Base-by-base conservation (phyloP, 1,140 invertebrate species). In the Oryctes rhinoceros region DNA sequence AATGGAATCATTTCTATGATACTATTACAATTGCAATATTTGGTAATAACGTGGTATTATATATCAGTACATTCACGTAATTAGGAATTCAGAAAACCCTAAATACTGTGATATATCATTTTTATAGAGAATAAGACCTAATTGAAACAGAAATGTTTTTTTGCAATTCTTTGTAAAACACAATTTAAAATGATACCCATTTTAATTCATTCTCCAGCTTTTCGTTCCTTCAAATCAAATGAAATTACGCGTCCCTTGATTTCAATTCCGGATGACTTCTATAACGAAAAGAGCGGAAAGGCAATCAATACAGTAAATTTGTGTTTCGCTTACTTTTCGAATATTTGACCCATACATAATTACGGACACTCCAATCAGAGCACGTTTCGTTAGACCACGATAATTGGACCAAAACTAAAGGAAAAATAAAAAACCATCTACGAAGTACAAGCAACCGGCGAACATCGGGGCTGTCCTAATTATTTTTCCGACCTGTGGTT, bases 341-440 rank as follows among this genome's bases (percentile, higher is more conserved):
- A 6, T 71, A 71, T 71, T 71, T 71, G 53, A 18, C 5, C 53
- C 53, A 59, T 59, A 18, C 53, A 71, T 71, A 71, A 71, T 71
- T 71, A 24, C 4, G 6, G 24, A 37, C 35, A 71, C 65, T 71
- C 65, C 24, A 24, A 71, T 71, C 35, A 71, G 9, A 1, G 24
- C 24, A 37, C 65, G 7, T 71, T 35, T 71, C 65, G 65, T 71
- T 37, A 37, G 24, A 35, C 35, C 15, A 30, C 65, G 35, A 71
- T 37, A 71, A 71, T 71, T 71, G 65, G 65, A 59, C 53, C 53
- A 59, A 71, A 30, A 24, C 20, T 71, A 71, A 30, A 10, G 9
- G 65, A 71, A 71, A 71, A 71, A 59, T 59, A 71, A 71, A 71
- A 67, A 71, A 71, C 9, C 20, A 6, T 59, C 24, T 71, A 30